These are phyloP conservation scores for Idris sp. DNA, from an alignment of 1,140 invertebrate species.

Conservation along the genomic window DNA sequence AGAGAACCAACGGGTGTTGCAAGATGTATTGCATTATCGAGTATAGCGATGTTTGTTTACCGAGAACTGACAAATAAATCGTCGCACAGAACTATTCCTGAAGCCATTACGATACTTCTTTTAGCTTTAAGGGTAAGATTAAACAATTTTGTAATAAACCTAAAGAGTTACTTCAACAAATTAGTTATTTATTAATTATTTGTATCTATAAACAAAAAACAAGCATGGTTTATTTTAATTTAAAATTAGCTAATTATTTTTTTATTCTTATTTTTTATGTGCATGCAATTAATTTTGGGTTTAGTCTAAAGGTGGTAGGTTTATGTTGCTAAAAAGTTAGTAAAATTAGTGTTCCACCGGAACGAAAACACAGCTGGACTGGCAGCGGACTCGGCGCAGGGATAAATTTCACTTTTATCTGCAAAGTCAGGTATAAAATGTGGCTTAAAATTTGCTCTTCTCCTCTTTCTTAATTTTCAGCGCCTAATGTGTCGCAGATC, in stretches of 20 bases:
- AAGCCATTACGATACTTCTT: slow-evolving; percentile 91
- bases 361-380: slow-evolving; percentile 61
- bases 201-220: too few relatives aligned
- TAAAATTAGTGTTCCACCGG: slow-evolving; percentile 67
- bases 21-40: slow-evolving; percentile 92
- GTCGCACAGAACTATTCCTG: slow-evolving; percentile 85
- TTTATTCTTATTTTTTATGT: slow-evolving; percentile 11
- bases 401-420: slow-evolving; percentile 71
- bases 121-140: slow-evolving; percentile 85
- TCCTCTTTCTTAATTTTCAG: slow-evolving; percentile 37
- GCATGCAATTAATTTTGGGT: slow-evolving; percentile 2
- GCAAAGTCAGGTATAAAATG: slow-evolving; percentile 64
- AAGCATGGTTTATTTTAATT: too few relatives aligned
- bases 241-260: too few relatives aligned
- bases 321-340: slow-evolving; percentile 58
- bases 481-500: slow-evolving; percentile 45
- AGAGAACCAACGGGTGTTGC: slow-evolving; percentile 92
- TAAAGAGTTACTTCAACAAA: too few relatives aligned
- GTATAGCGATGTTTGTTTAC: slow-evolving; percentile 91
- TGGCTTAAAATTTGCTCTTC: slow-evolving; percentile 12
- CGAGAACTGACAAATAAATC: slow-evolving; percentile 84
- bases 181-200: too few relatives aligned
- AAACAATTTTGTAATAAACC: background rate
- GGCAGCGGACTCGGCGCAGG: slow-evolving; percentile 64
- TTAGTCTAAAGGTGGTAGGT: slow-evolving; percentile 49